Evolutionary conservation across 2,797 vertebrate species (phyloP).

Genomic region (Acanthurus leucopareius): DNA sequence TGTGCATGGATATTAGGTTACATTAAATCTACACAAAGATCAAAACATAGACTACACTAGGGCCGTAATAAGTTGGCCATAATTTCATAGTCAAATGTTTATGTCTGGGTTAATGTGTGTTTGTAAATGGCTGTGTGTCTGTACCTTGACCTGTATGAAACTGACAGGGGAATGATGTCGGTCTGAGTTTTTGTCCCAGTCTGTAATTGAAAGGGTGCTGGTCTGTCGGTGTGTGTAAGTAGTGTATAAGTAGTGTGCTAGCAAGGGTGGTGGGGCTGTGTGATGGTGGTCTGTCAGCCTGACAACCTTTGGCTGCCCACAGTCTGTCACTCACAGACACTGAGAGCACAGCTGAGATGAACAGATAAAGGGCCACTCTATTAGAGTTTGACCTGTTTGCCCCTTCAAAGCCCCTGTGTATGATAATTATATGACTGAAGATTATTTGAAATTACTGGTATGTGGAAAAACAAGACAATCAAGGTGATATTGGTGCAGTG

Average conservation of each 20-base stretch:
- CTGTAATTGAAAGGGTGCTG: slow-evolving; percentile 70
- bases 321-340: slow-evolving; percentile 74
- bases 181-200: slow-evolving; percentile 59
- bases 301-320: slow-evolving; percentile 70
- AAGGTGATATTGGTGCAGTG: background rate
- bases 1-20: background rate
- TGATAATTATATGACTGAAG: background rate
- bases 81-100: slow-evolving; percentile 7
- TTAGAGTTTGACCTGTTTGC: slow-evolving; percentile 17
- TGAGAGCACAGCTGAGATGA: slow-evolving; percentile 33
- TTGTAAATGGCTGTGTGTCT: slow-evolving; percentile 15
- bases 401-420: background rate
- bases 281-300: slow-evolving; percentile 68
- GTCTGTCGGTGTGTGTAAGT: slow-evolving; percentile 45
- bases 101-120: slow-evolving; percentile 36
- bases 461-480: background rate
- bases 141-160: slow-evolving; percentile 30
- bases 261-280: slow-evolving; percentile 26
- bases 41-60: slow-evolving; percentile 6
- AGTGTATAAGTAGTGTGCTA: slow-evolving; percentile 46
- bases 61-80: background rate
- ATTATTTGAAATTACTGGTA: background rate
- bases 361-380: slow-evolving; percentile 29
- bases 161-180: slow-evolving; percentile 39
- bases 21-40: slow-evolving; percentile 15